phyloP scores from a whole-genome alignment of 2,113 vertebrate genomes.

The Pachypanchax playfairii region DNA sequence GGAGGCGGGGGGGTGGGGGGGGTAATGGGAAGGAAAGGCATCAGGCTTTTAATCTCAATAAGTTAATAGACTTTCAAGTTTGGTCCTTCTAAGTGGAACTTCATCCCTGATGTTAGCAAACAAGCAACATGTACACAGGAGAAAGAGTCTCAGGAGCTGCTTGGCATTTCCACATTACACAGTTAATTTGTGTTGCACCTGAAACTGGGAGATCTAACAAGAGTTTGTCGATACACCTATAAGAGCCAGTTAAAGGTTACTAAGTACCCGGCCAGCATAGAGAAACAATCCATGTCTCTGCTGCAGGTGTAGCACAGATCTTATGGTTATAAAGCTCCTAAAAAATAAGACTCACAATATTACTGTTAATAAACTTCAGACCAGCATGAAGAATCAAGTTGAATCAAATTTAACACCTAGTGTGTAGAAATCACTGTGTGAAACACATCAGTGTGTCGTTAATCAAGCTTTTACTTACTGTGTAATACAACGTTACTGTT shows the following conservation, averaged over 20 bases:
- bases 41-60: conserved; percentile 82
- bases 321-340: too few species aligned
- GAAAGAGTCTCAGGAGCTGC: conserved; percentile 63
- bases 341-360: too few species aligned
- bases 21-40: conserved; percentile 56
- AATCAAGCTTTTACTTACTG: too few species aligned
- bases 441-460: neutral
- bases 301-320: conserved; percentile 9
- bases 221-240: conserved; percentile 49
- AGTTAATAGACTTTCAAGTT: conserved; percentile 79
- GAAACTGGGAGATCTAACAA: conserved; percentile 54
- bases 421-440: too few species aligned
- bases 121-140: conserved; percentile 51
- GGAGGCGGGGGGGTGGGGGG: conserved; percentile 31
- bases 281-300: conserved; percentile 26
- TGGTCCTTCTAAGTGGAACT: conserved; percentile 60
- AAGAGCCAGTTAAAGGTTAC: conserved; percentile 52
- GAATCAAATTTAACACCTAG: too few species aligned
- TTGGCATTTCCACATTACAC: conserved; percentile 71
- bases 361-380: too few species aligned
- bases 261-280: conserved; percentile 23
- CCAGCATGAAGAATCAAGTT: too few species aligned
- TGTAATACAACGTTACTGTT: too few species aligned
- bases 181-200: conserved; percentile 69
- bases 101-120: conserved; percentile 67